Evolutionary conservation across 2,113 vertebrate species (phyloP).

Genomic region (Ameiurus melas): DNA sequence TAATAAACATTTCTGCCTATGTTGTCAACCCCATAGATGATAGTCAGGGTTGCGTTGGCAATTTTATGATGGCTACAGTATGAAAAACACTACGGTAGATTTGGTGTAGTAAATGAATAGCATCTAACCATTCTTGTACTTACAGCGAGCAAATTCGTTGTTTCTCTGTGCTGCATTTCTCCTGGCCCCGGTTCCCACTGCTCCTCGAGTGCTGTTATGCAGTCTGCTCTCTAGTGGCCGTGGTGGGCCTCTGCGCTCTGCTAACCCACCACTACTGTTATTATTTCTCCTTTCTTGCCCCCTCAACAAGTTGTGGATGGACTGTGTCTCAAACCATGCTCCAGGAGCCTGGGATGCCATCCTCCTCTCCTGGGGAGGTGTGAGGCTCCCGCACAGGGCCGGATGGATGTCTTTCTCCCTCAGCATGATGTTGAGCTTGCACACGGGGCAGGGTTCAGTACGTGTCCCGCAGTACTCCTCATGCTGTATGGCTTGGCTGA

Average conservation of each 20-base stretch:
- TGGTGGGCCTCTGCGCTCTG: conserved; percentile 59
- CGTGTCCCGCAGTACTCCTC: conserved; percentile 91
- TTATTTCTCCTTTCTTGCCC: conserved; percentile 70
- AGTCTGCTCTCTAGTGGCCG: conserved; percentile 60
- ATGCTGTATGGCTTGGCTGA: conserved; percentile 83
- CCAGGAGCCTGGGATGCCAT: conserved; percentile 58
- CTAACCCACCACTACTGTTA: conserved; percentile 66
- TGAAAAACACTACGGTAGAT: not conserved
- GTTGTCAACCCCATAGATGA: not conserved
- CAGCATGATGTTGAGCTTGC: conserved; percentile 83
- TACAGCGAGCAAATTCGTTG: conserved; percentile 67
- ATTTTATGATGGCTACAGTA: not conserved
- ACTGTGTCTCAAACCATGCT: conserved; percentile 68
- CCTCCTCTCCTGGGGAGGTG: conserved; percentile 64
- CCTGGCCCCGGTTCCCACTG: conserved; percentile 54
- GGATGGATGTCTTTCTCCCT: conserved; percentile 83
- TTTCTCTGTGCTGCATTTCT: conserved; percentile 63
- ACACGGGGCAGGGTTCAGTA: conserved; percentile 83
- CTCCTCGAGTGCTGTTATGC: conserved; percentile 59
- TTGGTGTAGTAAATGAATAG: not conserved
- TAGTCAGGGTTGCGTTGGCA: not conserved
- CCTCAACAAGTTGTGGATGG: conserved; percentile 62
- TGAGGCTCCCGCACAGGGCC: conserved; percentile 74
- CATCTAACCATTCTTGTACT: not conserved
- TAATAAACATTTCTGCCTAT: not conserved